Percentiles rank a stretch among this genome's conserved stretches.
These are phyloP conservation scores for Intellagama lesueurii DNA, from an alignment of 2,797 vertebrate genomes.

Conservation along the genomic window DNA sequence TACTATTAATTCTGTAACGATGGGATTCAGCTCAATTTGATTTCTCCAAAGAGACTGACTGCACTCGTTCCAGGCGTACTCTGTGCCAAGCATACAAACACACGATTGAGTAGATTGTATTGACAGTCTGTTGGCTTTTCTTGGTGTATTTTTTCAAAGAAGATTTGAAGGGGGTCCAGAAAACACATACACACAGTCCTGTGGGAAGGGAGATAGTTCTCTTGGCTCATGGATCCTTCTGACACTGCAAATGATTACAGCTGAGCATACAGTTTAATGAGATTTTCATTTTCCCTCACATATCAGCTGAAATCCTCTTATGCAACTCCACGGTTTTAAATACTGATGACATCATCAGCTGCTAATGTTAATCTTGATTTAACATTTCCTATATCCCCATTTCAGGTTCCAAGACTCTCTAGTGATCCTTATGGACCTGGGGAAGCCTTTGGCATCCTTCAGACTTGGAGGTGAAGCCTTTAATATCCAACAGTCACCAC, in stretches of 20 bases:
- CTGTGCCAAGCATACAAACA: constrained; percentile 42
- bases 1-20: constrained; percentile 18
- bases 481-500: no score
- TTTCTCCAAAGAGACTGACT: constrained; percentile 49
- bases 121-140: constrained; percentile 50
- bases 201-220: constrained; percentile 24
- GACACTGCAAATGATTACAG: constrained; percentile 69
- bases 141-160: constrained; percentile 48
- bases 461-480: no score
- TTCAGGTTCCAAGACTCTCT: no score
- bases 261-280: constrained; percentile 65
- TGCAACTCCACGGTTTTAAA: no score
- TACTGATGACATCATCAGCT: no score
- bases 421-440: no score
- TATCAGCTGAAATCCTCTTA: no score
- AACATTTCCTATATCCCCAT: no score
- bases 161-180: constrained; percentile 28
- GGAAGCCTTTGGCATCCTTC: no score
- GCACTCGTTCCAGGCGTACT: constrained; percentile 56
- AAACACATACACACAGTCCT: constrained; percentile 50
- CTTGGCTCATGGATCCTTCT: constrained; percentile 57
- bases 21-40: constrained; percentile 2
- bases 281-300: constrained; percentile 54
- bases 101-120: constrained; percentile 50
- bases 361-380: no score